phyloP scores from a whole-genome alignment of 2,797 vertebrate species.

The Psittacula derbiana region DNA sequence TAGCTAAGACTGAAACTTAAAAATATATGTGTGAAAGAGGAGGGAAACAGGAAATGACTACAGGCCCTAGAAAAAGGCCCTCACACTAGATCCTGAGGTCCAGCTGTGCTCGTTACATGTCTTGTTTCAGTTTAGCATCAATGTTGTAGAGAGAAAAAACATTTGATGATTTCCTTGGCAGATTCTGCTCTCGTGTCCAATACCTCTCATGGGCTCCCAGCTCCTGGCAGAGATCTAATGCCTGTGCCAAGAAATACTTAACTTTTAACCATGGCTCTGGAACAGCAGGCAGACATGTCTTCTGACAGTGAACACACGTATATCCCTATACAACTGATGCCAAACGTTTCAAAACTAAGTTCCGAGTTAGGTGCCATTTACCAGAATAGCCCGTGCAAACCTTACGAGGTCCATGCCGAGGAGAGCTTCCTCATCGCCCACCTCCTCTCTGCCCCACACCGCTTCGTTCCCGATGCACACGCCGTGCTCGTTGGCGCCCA shows the following conservation, averaged over 20 bases:
- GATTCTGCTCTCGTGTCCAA: neutral
- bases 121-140: neutral
- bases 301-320: neutral
- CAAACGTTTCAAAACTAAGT: rapidly evolving
- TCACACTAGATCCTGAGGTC: neutral
- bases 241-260: neutral
- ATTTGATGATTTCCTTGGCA: neutral
- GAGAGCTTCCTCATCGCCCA: slow-evolving; percentile 84
- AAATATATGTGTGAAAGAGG: rapidly evolving
- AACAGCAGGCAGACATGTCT: neutral
- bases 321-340: rapidly evolving
- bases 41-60: neutral
- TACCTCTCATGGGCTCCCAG: neutral
- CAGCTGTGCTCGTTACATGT: neutral
- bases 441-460: slow-evolving; percentile 90
- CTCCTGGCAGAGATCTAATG: neutral
- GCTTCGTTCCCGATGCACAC: slow-evolving; percentile 98
- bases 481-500: slow-evolving; percentile 96
- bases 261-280: neutral
- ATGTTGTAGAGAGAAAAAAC: neutral
- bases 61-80: neutral
- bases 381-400: slow-evolving; percentile 53
- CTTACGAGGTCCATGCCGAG: slow-evolving; percentile 97
- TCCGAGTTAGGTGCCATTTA: neutral
- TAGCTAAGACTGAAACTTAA: neutral